A percentile compares a stretch with the other conserved stretches of the same genome.
Conservation (phyloP, 23 tunicate genomes). For the Phallusia fumigata region DNA sequence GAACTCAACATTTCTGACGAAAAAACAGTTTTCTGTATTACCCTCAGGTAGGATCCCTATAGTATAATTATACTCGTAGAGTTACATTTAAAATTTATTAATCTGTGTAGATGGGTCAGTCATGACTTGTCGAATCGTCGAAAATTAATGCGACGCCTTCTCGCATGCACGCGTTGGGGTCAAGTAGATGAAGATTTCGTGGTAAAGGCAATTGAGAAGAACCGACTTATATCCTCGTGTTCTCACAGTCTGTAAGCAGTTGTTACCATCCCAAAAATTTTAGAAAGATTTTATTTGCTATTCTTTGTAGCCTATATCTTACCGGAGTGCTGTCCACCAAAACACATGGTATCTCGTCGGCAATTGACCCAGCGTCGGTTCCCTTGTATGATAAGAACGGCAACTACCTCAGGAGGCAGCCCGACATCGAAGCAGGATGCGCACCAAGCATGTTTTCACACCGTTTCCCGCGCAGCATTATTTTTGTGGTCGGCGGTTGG, state of each 20-base stretch:
- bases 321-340: neutral
- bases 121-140: neutral
- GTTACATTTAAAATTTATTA: too few relatives aligned
- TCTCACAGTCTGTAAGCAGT: neutral
- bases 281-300: neutral
- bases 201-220: conserved; percentile 9
- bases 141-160: conserved; percentile 19
- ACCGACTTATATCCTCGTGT: conserved; percentile 12
- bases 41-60: conserved; percentile 35
- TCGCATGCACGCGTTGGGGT: conserved; percentile 31
- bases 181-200: conserved; percentile 21
- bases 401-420: neutral
- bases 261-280: too few relatives aligned
- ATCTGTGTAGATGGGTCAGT: conserved; percentile 22
- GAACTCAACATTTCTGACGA: conserved; percentile 60
- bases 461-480: conserved; percentile 52
- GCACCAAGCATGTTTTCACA: conserved; percentile 16
- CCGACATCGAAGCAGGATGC: neutral
- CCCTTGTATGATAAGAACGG: neutral
- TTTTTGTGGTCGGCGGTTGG: conserved; percentile 92
- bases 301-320: neutral
- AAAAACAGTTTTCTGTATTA: conserved; percentile 29
- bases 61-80: too few relatives aligned
- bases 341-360: neutral
- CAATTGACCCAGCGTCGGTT: neutral